Base-by-base conservation (phyloP, 2,797 vertebrate genomes). In the Enteromius thamalakanensis region DNA sequence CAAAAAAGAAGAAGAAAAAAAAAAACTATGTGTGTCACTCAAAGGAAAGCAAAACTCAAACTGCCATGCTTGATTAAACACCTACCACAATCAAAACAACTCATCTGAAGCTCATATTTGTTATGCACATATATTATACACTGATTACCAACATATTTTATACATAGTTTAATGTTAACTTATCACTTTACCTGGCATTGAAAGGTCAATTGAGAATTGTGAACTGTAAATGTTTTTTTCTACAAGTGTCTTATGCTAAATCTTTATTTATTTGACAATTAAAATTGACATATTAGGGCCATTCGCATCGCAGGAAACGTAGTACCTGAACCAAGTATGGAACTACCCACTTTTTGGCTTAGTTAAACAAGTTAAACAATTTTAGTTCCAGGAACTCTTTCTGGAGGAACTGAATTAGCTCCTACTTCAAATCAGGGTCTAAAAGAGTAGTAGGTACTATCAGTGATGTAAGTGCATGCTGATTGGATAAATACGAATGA, bases 41-140 rank as follows among this genome's bases (percentile, higher is more conserved):
- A 60, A 80, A 60, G 47, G 26, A 81, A 72, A 49, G 51, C 29
- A 9, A 53, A 69, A 55, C 53, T 37, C 4, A 55, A 23, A 68
- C 26, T 15, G 47, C 2, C n/a, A 69, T 4, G 67, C 51, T 10
- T 71, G 67, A 58, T 80, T 80, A 45, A 37, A 58, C 37, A 60
- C 5, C 55, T 34, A 11, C 4, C 37, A 58, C 53, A 81, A 81
- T 81, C 79, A 72, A 72, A 62, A 62, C 68, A 81, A 45, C 37
- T 80, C 23, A 49, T 81, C 68, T 47, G 21, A 71, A 62, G 40
- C 40, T 71, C 26, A 19, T 40, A 9, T 62, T 62, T 72, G 4
- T 49, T 81, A 81, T 72, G 79, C 40, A 81, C 79, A 72, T 80
- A 58, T 71, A 80, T 81, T 58, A 62, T 17, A 72, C 26, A 34